Percentiles rank a stretch among this genome's conserved stretches.
Evolutionary conservation across 2,797 vertebrate genomes (phyloP).

Genomic region (Cyclura pinguis): DNA sequence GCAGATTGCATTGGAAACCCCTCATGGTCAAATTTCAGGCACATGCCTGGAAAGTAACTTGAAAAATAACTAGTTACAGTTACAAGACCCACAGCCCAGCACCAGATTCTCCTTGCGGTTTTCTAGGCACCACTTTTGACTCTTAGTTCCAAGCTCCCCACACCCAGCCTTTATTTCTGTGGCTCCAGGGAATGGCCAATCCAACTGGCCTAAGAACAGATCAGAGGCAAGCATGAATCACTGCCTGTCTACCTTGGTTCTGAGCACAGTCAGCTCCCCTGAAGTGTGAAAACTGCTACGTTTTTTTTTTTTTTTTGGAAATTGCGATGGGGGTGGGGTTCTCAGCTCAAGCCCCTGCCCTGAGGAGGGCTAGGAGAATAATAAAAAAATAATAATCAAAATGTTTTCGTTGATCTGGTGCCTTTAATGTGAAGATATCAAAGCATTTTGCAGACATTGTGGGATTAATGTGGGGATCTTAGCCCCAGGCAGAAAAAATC

Average conservation of each 20-base stretch:
- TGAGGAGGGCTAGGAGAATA: background rate
- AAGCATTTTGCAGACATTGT: slow-evolving; percentile 39
- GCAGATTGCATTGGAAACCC: background rate
- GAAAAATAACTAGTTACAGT: background rate
- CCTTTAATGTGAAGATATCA: slow-evolving; percentile 36
- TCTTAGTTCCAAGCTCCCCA: background rate
- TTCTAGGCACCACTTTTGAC: background rate
- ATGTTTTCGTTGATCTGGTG: slow-evolving; percentile 26
- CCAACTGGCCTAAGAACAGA: background rate
- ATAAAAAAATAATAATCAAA: background rate
- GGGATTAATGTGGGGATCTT: slow-evolving; percentile 28
- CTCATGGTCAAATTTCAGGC: background rate
- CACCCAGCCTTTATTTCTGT: background rate
- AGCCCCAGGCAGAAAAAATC: slow-evolving; percentile 15
- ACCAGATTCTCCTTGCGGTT: no score
- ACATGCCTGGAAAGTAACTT: background rate
- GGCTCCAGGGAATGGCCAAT: background rate
- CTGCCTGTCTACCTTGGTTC: background rate
- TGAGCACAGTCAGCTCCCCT: background rate
- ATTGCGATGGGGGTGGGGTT: background rate
- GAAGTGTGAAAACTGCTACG: background rate
- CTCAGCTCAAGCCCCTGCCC: background rate
- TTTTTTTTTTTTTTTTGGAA: background rate
- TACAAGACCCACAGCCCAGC: no score
- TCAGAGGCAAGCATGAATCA: background rate